Percentiles rank a stretch among this genome's conserved stretches.
Conservation (phyloP, 2,888 invertebrate genomes). For the Amblyjoppa proteus region DNA sequence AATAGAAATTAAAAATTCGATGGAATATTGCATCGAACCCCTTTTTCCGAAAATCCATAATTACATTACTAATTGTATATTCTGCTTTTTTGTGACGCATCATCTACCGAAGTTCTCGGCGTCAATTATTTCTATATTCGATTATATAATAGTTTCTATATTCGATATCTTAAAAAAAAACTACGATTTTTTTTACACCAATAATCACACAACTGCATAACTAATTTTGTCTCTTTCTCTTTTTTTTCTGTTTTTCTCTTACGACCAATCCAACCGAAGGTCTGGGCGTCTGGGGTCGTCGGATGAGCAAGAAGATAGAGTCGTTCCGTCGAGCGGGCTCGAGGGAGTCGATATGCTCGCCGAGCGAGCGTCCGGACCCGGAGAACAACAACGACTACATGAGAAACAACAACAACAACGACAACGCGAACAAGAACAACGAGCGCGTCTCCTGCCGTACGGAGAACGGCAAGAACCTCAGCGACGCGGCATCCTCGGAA, state of each 20-base stretch:
- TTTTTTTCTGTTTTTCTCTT: neutral
- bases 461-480: constrained; percentile 48
- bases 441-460: constrained; percentile 71
- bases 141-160: too few species aligned
- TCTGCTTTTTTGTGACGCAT: too few species aligned
- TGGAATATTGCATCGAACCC: too few species aligned
- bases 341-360: constrained; percentile 86
- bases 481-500: constrained; percentile 43
- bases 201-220: neutral
- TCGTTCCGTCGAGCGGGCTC: constrained; percentile 89
- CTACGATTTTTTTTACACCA: too few species aligned
- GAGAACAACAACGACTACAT: constrained; percentile 71
- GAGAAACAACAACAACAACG: constrained; percentile 74
- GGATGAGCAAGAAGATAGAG: constrained; percentile 92
- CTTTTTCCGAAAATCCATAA: too few species aligned
- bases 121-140: too few species aligned
- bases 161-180: too few species aligned
- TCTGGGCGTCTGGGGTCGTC: constrained; percentile 88
- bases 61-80: too few species aligned
- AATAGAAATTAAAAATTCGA: too few species aligned
- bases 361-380: constrained; percentile 81
- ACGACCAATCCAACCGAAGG: constrained; percentile 65
- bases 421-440: constrained; percentile 71
- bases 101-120: too few species aligned
- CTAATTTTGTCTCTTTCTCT: neutral